Base-by-base conservation (phyloP, 2,888 invertebrate species). In the Creontiades dilutus region DNA sequence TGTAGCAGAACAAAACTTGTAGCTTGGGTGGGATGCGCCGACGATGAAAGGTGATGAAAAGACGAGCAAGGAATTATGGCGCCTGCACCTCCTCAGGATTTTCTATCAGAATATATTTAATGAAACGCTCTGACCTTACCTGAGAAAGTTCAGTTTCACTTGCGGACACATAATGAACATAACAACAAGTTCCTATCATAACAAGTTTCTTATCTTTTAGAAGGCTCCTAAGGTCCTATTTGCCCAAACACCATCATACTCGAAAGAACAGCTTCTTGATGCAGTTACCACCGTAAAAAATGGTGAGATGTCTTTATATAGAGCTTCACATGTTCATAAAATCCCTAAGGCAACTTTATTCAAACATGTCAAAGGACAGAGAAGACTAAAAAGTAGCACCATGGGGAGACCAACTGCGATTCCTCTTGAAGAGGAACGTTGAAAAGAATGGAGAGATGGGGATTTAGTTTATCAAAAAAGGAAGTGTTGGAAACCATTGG, bases 351-450 rank as follows among this genome's bases (percentile, higher is more conserved):
- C 76, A 5, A 28, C 76, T 7, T 28, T 12, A 14, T 76, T 9
- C 76, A 76, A 76, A 12, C 76, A 28, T 76, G 76, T 76, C 0
- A 76, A 76, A 12, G 12, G 12, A 14, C 76, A 76, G 76, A 23
- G 76, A 28, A 14, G 76, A 9, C 7, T 76, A 4, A 76, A 76
- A 28, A 76, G 76, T 28, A 3, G 13, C 4, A 76, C 76, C 37
- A 23, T 28, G 37, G 76, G 76, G 2, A 3, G 76, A 14, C 76
- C 76, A 3, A 76, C 76, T 5, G 27, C 76, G 2, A 4, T 76
- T 12, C 3, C 5, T 12, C 12, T 28, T 12, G 5, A 3, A 5
- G 76, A 28, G 9, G 76, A 76, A 28, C 2, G 12, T 28, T 76
- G 13, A n/a, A 5, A 76, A 76, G 7, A 5, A 76, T 76, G 76